Conservation (phyloP, 2,888 invertebrate species). For the Cylloceria caligata region DNA sequence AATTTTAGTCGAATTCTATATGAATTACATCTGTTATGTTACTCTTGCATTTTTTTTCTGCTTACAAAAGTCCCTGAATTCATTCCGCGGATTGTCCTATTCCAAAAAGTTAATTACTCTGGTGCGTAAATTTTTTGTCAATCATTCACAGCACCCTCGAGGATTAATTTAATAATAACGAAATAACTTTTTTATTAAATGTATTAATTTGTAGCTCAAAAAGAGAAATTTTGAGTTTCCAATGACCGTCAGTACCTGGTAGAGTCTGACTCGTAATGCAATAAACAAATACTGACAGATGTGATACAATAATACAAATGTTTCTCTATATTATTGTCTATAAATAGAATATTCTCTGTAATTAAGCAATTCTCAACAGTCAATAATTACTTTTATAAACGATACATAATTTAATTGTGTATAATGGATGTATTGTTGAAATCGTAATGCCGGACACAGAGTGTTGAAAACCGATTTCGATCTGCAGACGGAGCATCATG, state of each 20-base stretch:
- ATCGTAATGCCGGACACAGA: conserved; percentile 25
- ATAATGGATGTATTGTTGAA: conserved; percentile 18
- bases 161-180: not conserved
- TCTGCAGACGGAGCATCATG: conserved; percentile 71
- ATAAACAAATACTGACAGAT: not conserved
- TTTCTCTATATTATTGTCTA: not conserved
- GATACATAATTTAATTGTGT: conserved; percentile 3
- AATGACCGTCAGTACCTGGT: not conserved
- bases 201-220: not conserved
- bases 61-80: no score
- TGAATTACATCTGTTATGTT: no score
- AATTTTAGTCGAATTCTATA: no score
- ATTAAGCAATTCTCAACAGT: conserved; percentile 1
- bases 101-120: no score
- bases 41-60: no score
- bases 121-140: no score
- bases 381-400: conserved; percentile 12
- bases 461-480: conserved; percentile 81
- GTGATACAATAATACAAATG: not conserved
- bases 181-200: not conserved
- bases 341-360: not conserved
- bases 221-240: not conserved
- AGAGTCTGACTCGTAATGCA: not conserved
- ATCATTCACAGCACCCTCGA: not conserved
- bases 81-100: no score